Base-by-base conservation (phyloP, 1,140 invertebrate genomes). In the Anthonomus grandis region DNA sequence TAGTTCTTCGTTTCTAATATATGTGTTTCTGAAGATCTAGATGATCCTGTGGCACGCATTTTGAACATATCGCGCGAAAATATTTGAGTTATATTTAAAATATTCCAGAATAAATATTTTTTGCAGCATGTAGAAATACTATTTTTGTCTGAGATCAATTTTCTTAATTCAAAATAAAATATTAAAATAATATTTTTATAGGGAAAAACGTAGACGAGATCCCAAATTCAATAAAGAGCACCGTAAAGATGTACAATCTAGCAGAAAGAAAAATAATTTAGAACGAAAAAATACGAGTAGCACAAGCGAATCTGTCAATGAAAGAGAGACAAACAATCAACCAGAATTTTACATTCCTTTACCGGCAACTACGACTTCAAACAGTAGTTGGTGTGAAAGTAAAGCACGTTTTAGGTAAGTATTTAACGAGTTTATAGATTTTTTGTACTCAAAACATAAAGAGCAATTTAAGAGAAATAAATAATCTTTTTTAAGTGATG, bases 381-480 rank as follows among this genome's bases (percentile, higher is more conserved):
- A 71, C 63, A 44, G 74, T 68, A 55, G 71, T 72, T 80, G 80
- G 80, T 73, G 75, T 38, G 76, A 81, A 62, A 79, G 78, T 58
- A 60, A 77, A 21, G 79, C 80, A 0, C 76, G 70, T 46, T 83
- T 83, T 55, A 82, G 81, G 49, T 79, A 82, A 42, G 80, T 82
- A 44, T 44, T 44, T 21, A 44, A 44, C 6, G 4, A 13, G 9
- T 27, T 46, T n/a, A n/a, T n/a, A n/a, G n/a, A n/a, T n/a, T n/a
- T n/a, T n/a, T n/a, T 38, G 12, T 38, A 38, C 12, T n/a, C 27
- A 31, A n/a, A n/a, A n/a, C n/a, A n/a, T n/a, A n/a, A n/a, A 31
- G 27, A 31, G 27, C 27, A 31, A 8, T 31, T 31, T n/a, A n/a
- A 31, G n/a, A 31, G 27, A n/a, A 31, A 31, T 31, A 31, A 31